Evolutionary conservation across 2,797 vertebrate genomes (phyloP), one percentile per base, ranked within the genome.

Genomic region (Sebastiscus tertius): DNA sequence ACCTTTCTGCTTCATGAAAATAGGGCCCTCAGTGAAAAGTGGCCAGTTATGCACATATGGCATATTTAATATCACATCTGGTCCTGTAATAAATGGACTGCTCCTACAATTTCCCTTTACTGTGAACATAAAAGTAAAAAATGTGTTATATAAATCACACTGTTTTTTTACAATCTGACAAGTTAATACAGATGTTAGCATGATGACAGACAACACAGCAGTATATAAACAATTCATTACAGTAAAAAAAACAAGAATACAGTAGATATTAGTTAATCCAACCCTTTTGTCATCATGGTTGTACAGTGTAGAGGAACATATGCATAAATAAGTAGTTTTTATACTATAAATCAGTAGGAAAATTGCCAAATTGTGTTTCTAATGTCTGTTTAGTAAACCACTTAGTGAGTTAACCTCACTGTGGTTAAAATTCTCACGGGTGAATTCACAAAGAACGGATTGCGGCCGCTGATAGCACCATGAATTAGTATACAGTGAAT

Each of bases 41-140:
- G n/a, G 68, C 33, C 22, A 59, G 36, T 72, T 55, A 26, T 71
- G 34, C 42, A 63, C 52, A 77, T 74, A 59, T 66, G 71, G 54
- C 46, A 67, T 27, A 34, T 73, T 56, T 68, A 73, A 65, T 33
- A 64, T 27, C 46, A 72, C 66, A 81, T 63, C 66, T 80, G 77
- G 46, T 52, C 22, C 62, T 63, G 11, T 33, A 69, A 75, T 58
- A 6, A 36, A 24, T 18, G 11, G 60, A 42, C 10, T 64, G n/a
- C 55, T 83, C 14, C 4, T 55, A 46, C 33, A 65, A 49, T 49
- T 64, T 58, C 13, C 12, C 13, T 65, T 81, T 67, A 68, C 13
- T 70, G 14, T 54, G 14, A 33, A 59, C 10, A 72, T 75, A 64
- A 72, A 71, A 67, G 10, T 27, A 61, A 42, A 42, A 68, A 49